Conservation (phyloP, 2,888 invertebrate genomes). For the Phalangium opilio region DNA sequence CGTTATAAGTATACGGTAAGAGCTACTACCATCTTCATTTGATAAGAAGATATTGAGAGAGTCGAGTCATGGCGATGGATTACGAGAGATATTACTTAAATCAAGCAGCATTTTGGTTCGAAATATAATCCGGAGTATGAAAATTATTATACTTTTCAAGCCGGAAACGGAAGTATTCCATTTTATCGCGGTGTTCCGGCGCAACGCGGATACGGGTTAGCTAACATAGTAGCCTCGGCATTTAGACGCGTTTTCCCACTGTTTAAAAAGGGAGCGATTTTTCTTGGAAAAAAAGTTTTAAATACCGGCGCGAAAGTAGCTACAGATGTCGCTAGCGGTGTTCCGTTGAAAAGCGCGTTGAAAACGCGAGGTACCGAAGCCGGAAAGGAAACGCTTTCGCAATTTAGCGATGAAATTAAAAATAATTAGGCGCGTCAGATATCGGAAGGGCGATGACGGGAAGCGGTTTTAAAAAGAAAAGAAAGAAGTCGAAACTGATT, state of each 20-base stretch:
- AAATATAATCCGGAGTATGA: neutral
- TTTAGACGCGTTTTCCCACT: slow-evolving; percentile 9
- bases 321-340: slow-evolving; percentile 5
- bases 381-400: neutral
- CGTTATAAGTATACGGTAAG: no score
- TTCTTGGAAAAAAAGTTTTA: slow-evolving; percentile 8
- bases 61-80: no score
- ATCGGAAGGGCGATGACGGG: no score
- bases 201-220: slow-evolving; percentile 8
- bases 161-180: slow-evolving; percentile 2
- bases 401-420: no score
- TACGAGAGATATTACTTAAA: no score
- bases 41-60: neutral
- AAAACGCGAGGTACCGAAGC: slow-evolving; percentile 1
- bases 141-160: slow-evolving; percentile 6
- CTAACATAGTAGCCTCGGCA: slow-evolving; percentile 3
- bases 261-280: slow-evolving; percentile 3
- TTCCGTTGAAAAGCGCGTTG: neutral
- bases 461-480: slow-evolving; percentile 9
- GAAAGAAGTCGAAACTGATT: neutral
- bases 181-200: slow-evolving; percentile 4
- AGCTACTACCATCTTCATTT: no score
- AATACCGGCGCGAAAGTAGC: slow-evolving; percentile 1
- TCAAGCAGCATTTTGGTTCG: no score
- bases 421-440: no score